Evolutionary conservation across 2,888 invertebrate genomes (phyloP), one percentile per base, ranked within the genome.

Genomic region (Euclidia mi): DNA sequence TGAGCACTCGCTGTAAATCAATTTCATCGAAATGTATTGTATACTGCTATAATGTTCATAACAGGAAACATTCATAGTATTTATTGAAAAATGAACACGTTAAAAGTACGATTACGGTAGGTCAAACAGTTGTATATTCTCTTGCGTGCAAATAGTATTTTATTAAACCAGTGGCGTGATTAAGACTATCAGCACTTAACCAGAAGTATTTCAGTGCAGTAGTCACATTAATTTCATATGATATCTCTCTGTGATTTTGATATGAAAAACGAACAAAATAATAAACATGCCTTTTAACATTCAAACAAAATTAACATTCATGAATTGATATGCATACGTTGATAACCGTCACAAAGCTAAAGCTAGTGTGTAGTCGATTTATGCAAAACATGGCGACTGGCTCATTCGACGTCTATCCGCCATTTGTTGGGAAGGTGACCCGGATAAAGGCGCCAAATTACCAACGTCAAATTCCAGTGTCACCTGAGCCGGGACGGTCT

Each of bases 371-470:
- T 44, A 52, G 50, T 73, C 52, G 59, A 76, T 66, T 81, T 85
- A 87, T 88, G 85, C 82, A 85, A 87, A 88, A 80, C 78, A 84
- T 79, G 78, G 72, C 73, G 78, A 81, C 78, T 77, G 65, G 68
- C 75, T 79, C 81, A 82, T 85, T 82, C 82, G 61, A 73, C 71
- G 70, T 76, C 76, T 81, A 81, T 79, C 79, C 80, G 76, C 79
- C 80, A 85, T 89, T 90, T 87, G 87, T 85, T 74, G 79, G 78
- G 78, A 87, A 84, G 83, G 81, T 85, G 87, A 88, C 87, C 90
- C 87, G 88, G 88, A 91, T 91, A 91, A 90, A 90, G 85, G 88
- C 89, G 84, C 90, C 90, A 90, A 90, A 91, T 91, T 90, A 89
- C 90, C 84, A 83, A 84, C 88, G 90, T 91, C 89, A 90, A 89